Percentiles rank a stretch among this genome's conserved stretches.
phyloP scores from a whole-genome alignment of 2,113 vertebrate genomes.

The Xenus cinereus region DNA sequence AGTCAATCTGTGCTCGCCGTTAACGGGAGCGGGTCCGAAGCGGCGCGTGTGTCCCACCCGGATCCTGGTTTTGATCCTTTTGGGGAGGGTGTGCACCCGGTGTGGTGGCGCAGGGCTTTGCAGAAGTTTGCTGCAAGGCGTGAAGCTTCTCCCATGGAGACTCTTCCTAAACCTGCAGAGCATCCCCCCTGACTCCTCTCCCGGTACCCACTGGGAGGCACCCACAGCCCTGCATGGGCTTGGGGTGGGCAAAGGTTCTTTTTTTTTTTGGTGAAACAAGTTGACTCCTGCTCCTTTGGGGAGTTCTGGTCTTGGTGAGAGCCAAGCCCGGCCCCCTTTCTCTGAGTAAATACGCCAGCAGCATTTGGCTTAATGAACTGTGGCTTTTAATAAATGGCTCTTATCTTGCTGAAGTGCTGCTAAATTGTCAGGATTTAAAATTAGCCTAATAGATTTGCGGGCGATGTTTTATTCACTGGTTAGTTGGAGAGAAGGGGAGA shows the following conservation, averaged over 20 bases:
- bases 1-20: background rate
- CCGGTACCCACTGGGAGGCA: background rate
- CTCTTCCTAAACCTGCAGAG: background rate
- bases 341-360: slow-evolving; percentile 74
- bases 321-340: slow-evolving; percentile 1
- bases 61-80: background rate
- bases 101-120: background rate
- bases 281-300: background rate
- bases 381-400: slow-evolving; percentile 82
- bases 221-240: rapidly evolving
- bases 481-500: slow-evolving; percentile 35
- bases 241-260: background rate
- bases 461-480: slow-evolving; percentile 77
- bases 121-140: background rate
- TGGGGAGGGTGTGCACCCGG: rapidly evolving
- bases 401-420: slow-evolving; percentile 77
- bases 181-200: rapidly evolving
- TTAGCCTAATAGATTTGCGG: slow-evolving; percentile 79
- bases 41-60: rapidly evolving
- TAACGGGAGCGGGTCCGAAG: rapidly evolving
- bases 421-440: slow-evolving; percentile 84
- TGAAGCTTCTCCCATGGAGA: rapidly evolving
- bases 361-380: slow-evolving; percentile 81
- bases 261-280: background rate
- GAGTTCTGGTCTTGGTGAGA: background rate